A percentile compares a stretch with the other conserved stretches of the same genome.
Evolutionary conservation across 2,888 invertebrate species (phyloP).

Genomic region (Agriopis leucophaearia): DNA sequence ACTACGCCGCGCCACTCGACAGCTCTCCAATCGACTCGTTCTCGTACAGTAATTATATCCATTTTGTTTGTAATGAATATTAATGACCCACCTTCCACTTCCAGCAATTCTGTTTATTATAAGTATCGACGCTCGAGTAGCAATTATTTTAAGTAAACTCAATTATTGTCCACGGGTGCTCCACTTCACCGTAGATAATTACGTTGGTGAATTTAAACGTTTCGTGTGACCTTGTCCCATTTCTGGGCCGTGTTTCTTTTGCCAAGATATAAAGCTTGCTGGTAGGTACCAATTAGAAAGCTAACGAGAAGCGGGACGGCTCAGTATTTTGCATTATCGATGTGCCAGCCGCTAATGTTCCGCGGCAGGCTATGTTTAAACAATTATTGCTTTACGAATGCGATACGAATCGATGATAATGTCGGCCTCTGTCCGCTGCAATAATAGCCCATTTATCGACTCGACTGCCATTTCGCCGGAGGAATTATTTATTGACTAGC

Average conservation of each 20-base stretch:
- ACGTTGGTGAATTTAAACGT: constrained; percentile 58
- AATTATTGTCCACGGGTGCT: constrained; percentile 68
- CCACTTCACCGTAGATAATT: constrained; percentile 61
- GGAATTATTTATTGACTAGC: constrained; percentile 81
- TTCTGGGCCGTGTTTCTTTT: constrained; percentile 52
- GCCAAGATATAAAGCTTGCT: constrained; percentile 48
- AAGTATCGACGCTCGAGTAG: constrained; percentile 69
- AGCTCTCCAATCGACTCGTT: constrained; percentile 75
- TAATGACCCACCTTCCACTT: constrained; percentile 72
- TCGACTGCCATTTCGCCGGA: constrained; percentile 74
- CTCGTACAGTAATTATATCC: constrained; percentile 81
- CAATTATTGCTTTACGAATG: constrained; percentile 80
- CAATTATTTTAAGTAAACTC: constrained; percentile 78
- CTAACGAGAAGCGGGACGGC: constrained; percentile 61
- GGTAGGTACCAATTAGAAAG: constrained; percentile 67
- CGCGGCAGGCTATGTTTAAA: constrained; percentile 79
- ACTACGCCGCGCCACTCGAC: constrained; percentile 64
- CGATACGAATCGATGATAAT: constrained; percentile 83
- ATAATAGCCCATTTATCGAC: constrained; percentile 84
- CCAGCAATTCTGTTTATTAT: constrained; percentile 70
- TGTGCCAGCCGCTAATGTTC: constrained; percentile 72
- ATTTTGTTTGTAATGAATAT: constrained; percentile 83
- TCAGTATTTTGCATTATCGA: constrained; percentile 73
- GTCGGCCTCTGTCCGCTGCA: constrained; percentile 80
- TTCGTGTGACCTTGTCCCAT: constrained; percentile 57